Evolutionary conservation across 2,797 vertebrate genomes (phyloP).

Genomic region (Psittacula echo): DNA sequence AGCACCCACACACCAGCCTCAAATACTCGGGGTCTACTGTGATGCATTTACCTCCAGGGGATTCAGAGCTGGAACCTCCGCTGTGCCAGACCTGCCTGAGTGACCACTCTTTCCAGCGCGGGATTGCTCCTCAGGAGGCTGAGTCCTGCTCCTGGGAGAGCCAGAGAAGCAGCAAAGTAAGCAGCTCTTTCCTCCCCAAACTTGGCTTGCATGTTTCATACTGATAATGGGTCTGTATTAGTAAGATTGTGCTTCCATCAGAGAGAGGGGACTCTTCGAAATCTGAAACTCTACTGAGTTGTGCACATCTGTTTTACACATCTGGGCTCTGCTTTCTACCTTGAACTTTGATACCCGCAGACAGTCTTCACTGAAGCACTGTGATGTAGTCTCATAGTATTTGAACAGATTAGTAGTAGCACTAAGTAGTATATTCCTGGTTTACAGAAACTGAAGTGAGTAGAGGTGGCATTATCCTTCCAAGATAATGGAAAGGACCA

Average conservation of each 20-base stretch:
- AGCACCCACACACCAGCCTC: slow-evolving; percentile 83
- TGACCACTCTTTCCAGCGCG: slow-evolving; percentile 72
- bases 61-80: slow-evolving; percentile 78
- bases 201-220: background rate
- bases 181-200: background rate
- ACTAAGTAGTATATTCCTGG: background rate
- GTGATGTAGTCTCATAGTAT: background rate
- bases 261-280: background rate
- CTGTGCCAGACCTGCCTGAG: slow-evolving; percentile 77
- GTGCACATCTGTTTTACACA: background rate
- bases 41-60: slow-evolving; percentile 79
- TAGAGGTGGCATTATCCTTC: background rate
- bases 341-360: background rate
- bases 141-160: slow-evolving; percentile 77
- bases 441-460: background rate
- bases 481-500: background rate
- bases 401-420: background rate
- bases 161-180: slow-evolving; percentile 77
- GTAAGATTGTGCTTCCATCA: accelerated
- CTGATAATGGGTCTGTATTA: background rate
- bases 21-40: slow-evolving; percentile 82
- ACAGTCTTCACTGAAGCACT: background rate
- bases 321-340: background rate
- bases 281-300: background rate
- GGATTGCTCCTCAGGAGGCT: slow-evolving; percentile 56